Conservation (phyloP, 30 jellyfish, hydroid and myxozoan genomes). For the Phacellophora camtschatica region DNA sequence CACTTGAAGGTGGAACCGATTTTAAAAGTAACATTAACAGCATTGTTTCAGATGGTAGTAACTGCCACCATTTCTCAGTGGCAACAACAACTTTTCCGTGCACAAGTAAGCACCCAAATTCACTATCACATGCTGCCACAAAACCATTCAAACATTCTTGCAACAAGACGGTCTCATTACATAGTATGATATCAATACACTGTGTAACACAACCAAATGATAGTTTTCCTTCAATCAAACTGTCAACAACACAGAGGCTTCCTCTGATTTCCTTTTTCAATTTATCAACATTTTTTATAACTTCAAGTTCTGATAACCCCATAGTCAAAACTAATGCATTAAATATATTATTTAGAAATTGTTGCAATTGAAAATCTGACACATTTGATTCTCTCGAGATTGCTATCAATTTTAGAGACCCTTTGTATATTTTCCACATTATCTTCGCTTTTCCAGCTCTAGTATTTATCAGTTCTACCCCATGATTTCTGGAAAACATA, state of each 20-base stretch:
- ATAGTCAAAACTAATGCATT: constrained; percentile 75
- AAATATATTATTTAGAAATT: constrained; percentile 68
- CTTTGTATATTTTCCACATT: constrained; percentile 80
- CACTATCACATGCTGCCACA: constrained; percentile 87
- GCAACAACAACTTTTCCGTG: constrained; percentile 88
- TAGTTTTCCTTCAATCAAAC: constrained; percentile 17
- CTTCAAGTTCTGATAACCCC: constrained; percentile 78
- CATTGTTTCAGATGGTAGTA: constrained; percentile 74
- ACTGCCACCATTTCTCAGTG: constrained; percentile 98
- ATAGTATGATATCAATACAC: constrained; percentile 58
- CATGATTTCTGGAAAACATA: constrained; percentile 89
- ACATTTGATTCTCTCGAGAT: constrained; percentile 46
- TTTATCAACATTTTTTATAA: constrained; percentile 66
- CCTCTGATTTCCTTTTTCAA: constrained; percentile 69
- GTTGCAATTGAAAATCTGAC: constrained; percentile 34
- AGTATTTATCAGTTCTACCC: constrained; percentile 65
- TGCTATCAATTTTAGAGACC: constrained; percentile 64
- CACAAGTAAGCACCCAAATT: constrained; percentile 83
- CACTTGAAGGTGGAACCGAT: constrained; percentile 53
- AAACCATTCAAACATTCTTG: constrained; percentile 70
- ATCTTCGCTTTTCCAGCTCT: constrained; percentile 81
- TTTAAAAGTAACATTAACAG: constrained; percentile 45
- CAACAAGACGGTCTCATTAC: constrained; percentile 39
- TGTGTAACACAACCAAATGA: constrained; percentile 69
- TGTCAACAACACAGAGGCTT: constrained; percentile 59